Base-by-base conservation (phyloP, 2,113 vertebrate genomes). In the Brachyhypopomus occidentalis region DNA sequence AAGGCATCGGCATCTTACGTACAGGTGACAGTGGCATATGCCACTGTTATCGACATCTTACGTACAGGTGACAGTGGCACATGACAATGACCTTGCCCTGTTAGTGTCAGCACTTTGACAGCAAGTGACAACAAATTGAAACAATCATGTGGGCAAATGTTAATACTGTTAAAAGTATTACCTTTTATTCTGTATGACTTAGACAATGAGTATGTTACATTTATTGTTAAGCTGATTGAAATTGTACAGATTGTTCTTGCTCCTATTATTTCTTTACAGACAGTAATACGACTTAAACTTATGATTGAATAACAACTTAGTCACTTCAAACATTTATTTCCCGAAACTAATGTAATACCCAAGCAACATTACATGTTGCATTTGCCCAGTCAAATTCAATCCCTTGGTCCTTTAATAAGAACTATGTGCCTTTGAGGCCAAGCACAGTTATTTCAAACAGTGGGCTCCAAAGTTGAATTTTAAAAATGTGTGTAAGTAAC, bases 401-500 rank as follows among this genome's bases (percentile, higher is more conserved):
- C 30, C 17, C 27, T 79, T 23, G 78, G 67, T 36, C 67, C 78
- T 59, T 23, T 59, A 3, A 58, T 79, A 23, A 30, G 78, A 5
- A 23, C 16, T 38, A 79, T 72, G 23, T 72, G 55, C 69, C 3
- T 63, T 63, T 25, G 60, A 63, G 23, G 23, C 62, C 9, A 64
- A 64, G 23, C 62, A 64, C 23, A 14, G 62, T 17, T 67, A 17
- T 67, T 67, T 67, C 17, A 36, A 67, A 36, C 14, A 67, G 5
- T 67, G 64, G 64, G 64, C 30, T 36, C 6, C 14, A 19, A 67
- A 67, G 16, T 36, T 36, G 6, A 67, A 67, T 36, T 67, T 71
- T 25, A 75, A 77, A 83, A 83, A 77, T 87, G 45, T 81, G 0
- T 79, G 64, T 74, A 69, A 85, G 4, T 81, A 75, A 27, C 27